Evolutionary conservation across 1,140 invertebrate species (phyloP), one percentile per base, ranked within the genome.

Genomic region (Aphidius gifuensis): DNA sequence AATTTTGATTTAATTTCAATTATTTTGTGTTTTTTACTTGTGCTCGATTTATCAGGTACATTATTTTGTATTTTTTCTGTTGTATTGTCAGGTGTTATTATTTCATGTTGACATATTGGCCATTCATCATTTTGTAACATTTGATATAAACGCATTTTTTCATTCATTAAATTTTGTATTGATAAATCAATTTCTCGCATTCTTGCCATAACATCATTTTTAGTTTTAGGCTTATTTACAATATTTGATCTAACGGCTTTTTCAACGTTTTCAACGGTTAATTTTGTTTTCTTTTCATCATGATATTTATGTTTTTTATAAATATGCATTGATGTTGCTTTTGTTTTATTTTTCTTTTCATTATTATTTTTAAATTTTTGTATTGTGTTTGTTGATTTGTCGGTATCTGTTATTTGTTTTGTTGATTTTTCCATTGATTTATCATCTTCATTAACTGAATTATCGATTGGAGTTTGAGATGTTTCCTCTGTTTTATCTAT

Each of bases 161-260:
- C 77, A 5, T 72, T 70, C 64, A 77, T 72, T 2, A 82, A 50
- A 23, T 77, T 77, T 11, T 80, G 75, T 5, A 81, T 79, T 55
- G 79, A 74, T 5, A 79, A 39, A 40, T 82, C 80, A 9, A 82
- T 82, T 42, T 79, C 73, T 3, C 79, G 70, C 73, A 82, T 78
- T 59, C 77, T 75, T 0, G 70, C 59, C 62, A 79, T 67, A 4
- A 81, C 72, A 0, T 64, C 67, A 39, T 75, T 58, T 62, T 65
- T 59, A 32, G 60, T 62, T 6, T 42, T 57, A 6, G 58, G 55
- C 60, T 66, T 61, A 0, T 48, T 9, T 0, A 66, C 51, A 9
- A 62, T 6, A 50, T 65, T 63, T 9, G 61, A 43, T 4, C 49
- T 44, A 16, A 65, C 45, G 1, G 63, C 60, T n/a, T 66, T 62